Base-by-base conservation (phyloP, 2,888 invertebrate species). In the Fragum fragum region DNA sequence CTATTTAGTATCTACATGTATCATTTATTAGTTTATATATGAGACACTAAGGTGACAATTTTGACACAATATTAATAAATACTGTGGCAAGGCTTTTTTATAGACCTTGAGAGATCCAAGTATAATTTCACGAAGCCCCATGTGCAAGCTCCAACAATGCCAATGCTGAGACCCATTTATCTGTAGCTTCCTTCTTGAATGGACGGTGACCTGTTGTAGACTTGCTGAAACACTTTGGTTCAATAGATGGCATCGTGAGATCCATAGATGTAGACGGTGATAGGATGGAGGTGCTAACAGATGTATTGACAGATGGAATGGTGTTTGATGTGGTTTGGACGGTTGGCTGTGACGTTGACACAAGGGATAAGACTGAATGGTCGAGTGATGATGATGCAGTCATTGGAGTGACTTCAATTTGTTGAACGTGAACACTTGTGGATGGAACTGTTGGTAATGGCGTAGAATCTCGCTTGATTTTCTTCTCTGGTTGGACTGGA, bases 91-190 rank as follows among this genome's bases (percentile, higher is more conserved):
- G 42, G 42, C 42, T 42, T 42, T 42, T 42, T 42, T 11, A 52
- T 5, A 52, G 52, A 52, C 52, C 52, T 5, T 21, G 3, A 52
- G 21, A n/a, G 18, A 21, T 7, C 16, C 21, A 21, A 6, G 23
- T 57, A 23, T 21, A 14, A 57, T 3, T 55, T 81, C 73, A 81
- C 29, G 81, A 81, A 6, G 73, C 74, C 16, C 91, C 95, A 55
- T 90, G 87, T 18, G 92, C 90, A 21, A 93, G 80, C 76, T 93
- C 92, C 61, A 93, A 88, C 1, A 93, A 86, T 16, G 92, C 92
- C 9, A 93, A 75, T 7, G 92, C 92, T n/a, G 91, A 90, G 42
- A 92, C 90, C 89, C 90, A 91, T 63, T 92, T 89, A 76, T 92
- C 92, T 39, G 88, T 88, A n/a, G 90, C 89, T 68, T 91, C 90